Evolutionary conservation across 2,797 vertebrate genomes (phyloP).

Genomic region (Orientallactaga sibirica): DNA sequence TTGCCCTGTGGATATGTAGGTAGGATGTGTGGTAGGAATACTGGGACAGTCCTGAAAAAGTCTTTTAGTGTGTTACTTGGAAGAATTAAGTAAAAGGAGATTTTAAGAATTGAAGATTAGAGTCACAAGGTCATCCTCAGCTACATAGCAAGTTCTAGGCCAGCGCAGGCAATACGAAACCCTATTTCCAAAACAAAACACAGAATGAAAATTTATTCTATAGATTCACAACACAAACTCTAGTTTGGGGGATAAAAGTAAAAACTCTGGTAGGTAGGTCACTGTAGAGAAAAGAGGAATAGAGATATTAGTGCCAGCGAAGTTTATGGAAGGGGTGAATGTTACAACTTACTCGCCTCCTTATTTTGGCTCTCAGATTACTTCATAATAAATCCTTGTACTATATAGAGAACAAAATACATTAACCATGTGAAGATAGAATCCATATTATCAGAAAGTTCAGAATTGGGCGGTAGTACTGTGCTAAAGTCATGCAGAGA

Average conservation of each 20-base stretch:
- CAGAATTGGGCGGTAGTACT: background rate
- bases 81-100: slow-evolving; percentile 27
- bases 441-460: background rate
- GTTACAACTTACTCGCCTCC: background rate
- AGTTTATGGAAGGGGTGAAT: background rate
- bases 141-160: no score
- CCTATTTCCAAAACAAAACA: no score
- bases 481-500: background rate
- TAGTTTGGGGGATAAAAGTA: background rate
- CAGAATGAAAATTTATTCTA: background rate
- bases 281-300: background rate
- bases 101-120: background rate
- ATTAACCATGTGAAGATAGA: background rate
- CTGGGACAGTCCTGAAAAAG: slow-evolving; percentile 20
- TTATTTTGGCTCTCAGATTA: slow-evolving; percentile 32
- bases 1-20: background rate
- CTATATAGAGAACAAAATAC: slow-evolving; percentile 5
- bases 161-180: no score
- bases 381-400: slow-evolving; percentile 19
- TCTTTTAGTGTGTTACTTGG: background rate
- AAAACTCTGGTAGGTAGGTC: background rate
- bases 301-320: background rate
- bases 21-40: background rate
- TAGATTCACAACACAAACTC: background rate
- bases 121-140: no score